Percentiles rank a stretch among this genome's conserved stretches.
These are phyloP conservation scores for Piscicola geometra DNA, from an alignment of 2,888 invertebrate species.

Conservation along the genomic window DNA sequence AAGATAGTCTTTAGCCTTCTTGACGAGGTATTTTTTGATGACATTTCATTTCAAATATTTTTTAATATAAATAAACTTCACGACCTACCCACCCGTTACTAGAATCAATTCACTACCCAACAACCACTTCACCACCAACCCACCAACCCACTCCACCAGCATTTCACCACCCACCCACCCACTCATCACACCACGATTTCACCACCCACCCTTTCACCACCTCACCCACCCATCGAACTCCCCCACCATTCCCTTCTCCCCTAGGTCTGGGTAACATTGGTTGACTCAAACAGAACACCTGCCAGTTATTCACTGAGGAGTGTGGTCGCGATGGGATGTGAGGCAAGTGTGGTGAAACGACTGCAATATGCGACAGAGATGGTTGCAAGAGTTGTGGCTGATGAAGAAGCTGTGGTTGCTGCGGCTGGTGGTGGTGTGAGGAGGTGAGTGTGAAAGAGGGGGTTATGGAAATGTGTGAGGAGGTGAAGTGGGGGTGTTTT, in stretches of 20 bases:
- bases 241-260: slow-evolving; percentile 39
- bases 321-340: slow-evolving; percentile 58
- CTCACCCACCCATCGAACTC: slow-evolving; percentile 50
- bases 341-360: slow-evolving; percentile 56
- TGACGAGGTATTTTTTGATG: too few relatives aligned
- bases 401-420: too few relatives aligned
- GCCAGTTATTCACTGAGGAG: slow-evolving; percentile 59
- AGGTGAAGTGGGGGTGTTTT: neutral
- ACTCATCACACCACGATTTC: neutral
- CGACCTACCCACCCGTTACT: too few relatives aligned
- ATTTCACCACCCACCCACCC: neutral
- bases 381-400: slow-evolving; percentile 60
- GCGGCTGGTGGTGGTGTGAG: slow-evolving; percentile 51
- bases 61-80: too few relatives aligned
- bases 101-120: neutral
- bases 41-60: too few relatives aligned
- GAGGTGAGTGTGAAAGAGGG: neutral
- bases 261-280: slow-evolving; percentile 60
- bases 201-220: slow-evolving; percentile 3
- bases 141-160: neutral
- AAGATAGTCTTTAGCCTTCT: slow-evolving; percentile 55
- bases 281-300: slow-evolving; percentile 59
- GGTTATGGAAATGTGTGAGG: neutral
- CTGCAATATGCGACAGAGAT: slow-evolving; percentile 60
- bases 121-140: slow-evolving; percentile 20